phyloP scores from a whole-genome alignment of 2,797 vertebrate genomes.

The Cynopterus sphinx region DNA sequence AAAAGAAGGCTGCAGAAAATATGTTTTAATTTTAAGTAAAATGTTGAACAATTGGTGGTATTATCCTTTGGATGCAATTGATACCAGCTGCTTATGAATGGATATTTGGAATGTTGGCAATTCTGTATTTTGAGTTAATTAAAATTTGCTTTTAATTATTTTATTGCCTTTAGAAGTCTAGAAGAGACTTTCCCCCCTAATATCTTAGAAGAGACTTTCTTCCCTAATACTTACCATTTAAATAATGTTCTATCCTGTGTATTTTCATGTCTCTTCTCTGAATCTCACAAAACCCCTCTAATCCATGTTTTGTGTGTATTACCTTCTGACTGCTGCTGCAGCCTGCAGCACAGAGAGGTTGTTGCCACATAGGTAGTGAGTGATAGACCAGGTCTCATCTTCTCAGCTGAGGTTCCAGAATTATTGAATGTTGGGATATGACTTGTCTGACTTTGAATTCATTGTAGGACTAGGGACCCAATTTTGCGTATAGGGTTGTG shows the following conservation, averaged over 20 bases:
- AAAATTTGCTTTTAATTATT: neutral
- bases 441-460: neutral
- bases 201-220: neutral
- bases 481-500: neutral
- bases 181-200: neutral
- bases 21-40: constrained; percentile 31
- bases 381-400: neutral
- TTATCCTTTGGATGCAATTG: neutral
- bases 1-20: neutral
- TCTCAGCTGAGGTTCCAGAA: neutral
- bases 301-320: neutral
- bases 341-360: neutral
- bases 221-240: neutral
- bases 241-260: neutral
- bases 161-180: neutral
- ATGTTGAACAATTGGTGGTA: neutral
- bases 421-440: neutral
- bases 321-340: neutral
- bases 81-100: neutral
- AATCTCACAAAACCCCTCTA: neutral
- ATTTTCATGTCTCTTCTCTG: neutral
- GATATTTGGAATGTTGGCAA: neutral
- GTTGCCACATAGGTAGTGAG: neutral
- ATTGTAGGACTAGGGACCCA: neutral
- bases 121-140: constrained; percentile 16